Base-by-base conservation (phyloP, 2,888 invertebrate species). In the Quadriops clusia region DNA sequence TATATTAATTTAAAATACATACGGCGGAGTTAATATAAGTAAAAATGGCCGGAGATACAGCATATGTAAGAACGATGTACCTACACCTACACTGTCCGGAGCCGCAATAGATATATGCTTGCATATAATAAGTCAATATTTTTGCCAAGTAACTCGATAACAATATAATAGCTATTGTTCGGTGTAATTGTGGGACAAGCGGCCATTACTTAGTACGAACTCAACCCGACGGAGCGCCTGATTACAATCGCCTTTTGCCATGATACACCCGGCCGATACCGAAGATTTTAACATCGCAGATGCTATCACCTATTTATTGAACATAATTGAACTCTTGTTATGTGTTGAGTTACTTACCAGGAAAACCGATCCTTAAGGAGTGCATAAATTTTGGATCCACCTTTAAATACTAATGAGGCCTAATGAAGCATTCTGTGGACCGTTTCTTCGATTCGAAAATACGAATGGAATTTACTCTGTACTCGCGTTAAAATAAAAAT, bases 131-230 rank as follows among this genome's bases (percentile, higher is more conserved):
- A 57, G 58, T 58, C 57, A 57, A 58, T 58, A 58, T 58, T 58
- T 58, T 58, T 58, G 56, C 54, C 46, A 44, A 49, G 47, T 50
- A 53, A 52, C 54, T 52, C 55, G 57, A 58, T 58, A 58, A 58
- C 57, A 58, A 58, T 57, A 58, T 58, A 58, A 58, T 58, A 54
- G 58, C 55, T 51, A 60, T 60, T 60, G 59, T 60, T 58, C 56
- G 40, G 49, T 49, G 57, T 58, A 58, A 58, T 59, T 59, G 59
- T 58, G 54, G 56, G 53, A 52, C 56, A 52, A 50, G 53, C 52
- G 50, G 49, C 55, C 56, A 58, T 58, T 58, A 56, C 53, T 59
- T 58, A 56, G 43, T 43, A 38, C 40, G 42, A 41, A 43, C 46
- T 46, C 43, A 42, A 45, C 42, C 44, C 44, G 44, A 44, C 44